phyloP scores from a whole-genome alignment of 2,113 vertebrate genomes.

The Notiomystis cincta region DNA sequence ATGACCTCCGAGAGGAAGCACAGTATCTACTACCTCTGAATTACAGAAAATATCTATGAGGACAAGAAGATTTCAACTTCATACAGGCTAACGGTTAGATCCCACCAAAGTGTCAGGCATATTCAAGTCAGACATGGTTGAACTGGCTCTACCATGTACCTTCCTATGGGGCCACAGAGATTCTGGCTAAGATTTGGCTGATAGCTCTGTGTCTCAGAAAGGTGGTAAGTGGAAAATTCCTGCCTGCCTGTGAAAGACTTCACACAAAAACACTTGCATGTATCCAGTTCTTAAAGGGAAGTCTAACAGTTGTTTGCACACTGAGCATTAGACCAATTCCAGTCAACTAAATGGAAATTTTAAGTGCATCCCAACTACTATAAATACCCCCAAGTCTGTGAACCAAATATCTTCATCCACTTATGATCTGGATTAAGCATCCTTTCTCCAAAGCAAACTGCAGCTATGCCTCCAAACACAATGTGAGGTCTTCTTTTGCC shows the following conservation, averaged over 20 bases:
- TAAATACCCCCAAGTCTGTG: neutral
- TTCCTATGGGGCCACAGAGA: neutral
- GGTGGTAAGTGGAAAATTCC: neutral
- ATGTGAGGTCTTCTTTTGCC: neutral
- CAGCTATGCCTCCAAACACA: neutral
- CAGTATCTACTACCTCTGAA: neutral
- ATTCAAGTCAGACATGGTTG: neutral
- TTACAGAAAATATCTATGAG: neutral
- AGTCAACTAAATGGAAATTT: neutral
- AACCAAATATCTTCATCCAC: neutral
- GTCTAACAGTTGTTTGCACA: neutral
- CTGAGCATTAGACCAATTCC: neutral
- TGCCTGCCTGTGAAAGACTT: neutral
- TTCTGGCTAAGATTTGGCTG: neutral
- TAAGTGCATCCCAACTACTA: neutral
- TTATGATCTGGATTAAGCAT: neutral
- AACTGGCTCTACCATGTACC: neutral
- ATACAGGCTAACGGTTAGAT: neutral
- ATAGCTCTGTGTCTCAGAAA: neutral
- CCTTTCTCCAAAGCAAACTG: neutral
- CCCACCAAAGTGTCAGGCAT: neutral
- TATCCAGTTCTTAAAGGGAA: neutral
- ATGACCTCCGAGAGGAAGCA: neutral
- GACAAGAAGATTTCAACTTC: neutral
- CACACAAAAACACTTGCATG: accelerated